A percentile compares a stretch with the other conserved stretches of the same genome.
Conservation (phyloP, 2,797 vertebrate species). For the Echiichthys vipera region DNA sequence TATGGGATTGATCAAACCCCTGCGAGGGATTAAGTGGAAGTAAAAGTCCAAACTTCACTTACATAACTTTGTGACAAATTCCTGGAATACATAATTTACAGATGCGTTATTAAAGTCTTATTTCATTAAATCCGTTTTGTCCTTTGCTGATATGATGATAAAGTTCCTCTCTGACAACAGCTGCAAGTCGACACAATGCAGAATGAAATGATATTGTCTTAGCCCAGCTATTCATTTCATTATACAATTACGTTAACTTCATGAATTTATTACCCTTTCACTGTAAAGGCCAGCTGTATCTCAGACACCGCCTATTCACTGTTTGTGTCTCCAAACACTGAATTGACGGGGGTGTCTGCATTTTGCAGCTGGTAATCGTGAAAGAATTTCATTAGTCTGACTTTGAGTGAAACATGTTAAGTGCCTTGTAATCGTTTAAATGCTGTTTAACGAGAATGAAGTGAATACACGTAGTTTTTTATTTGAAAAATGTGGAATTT, state of each 20-base stretch:
- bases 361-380: slow-evolving; percentile 22
- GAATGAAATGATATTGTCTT: not conserved
- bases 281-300: slow-evolving; percentile 33
- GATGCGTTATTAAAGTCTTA: not conserved
- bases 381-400: slow-evolving; percentile 32
- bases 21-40: not conserved
- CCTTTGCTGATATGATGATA: not conserved
- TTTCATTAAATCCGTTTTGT: not conserved
- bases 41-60: not conserved
- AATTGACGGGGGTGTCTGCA: slow-evolving; percentile 17
- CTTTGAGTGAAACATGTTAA: not conserved
- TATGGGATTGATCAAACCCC: not conserved
- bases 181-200: not conserved
- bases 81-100: not conserved
- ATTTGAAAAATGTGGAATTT: not conserved
- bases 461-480: not conserved
- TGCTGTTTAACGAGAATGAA: not conserved
- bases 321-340: slow-evolving; percentile 6
- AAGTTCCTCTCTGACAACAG: not conserved
- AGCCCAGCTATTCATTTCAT: slow-evolving; percentile 3
- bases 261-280: slow-evolving; percentile 38
- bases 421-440: not conserved
- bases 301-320: slow-evolving; percentile 23
- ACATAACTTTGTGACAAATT: not conserved
- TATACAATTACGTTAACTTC: not conserved